These are phyloP conservation scores for Oncorhynchus mykiss DNA, from an alignment of 2,113 vertebrate genomes.

Conservation along the genomic window DNA sequence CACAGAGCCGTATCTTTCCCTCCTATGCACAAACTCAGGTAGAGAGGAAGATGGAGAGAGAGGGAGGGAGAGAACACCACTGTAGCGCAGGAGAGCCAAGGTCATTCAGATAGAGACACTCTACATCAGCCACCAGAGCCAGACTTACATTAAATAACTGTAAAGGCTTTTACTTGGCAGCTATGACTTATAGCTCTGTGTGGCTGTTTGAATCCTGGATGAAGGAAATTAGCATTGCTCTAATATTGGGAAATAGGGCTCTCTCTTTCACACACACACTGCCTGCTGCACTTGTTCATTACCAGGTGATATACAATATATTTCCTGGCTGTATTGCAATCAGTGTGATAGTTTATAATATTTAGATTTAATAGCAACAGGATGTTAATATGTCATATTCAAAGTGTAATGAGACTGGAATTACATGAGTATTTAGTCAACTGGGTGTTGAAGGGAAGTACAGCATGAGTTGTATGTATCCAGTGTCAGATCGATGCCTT, in stretches of 20 bases:
- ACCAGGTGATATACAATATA: too few relatives aligned
- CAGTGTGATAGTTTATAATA: background rate
- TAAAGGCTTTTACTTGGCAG: background rate
- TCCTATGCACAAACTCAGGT: conserved; percentile 5
- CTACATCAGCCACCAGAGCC: background rate
- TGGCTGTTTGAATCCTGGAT: background rate
- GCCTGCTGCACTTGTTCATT: too few relatives aligned
- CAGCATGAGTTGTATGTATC: background rate
- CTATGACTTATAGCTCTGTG: background rate
- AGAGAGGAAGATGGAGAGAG: background rate
- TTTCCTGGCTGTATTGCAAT: background rate
- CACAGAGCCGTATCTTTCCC: conserved; percentile 12
- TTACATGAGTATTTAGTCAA: background rate
- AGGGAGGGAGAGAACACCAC: background rate
- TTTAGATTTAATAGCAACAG: background rate
- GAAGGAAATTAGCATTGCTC: background rate
- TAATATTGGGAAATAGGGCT: background rate
- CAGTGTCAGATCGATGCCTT: background rate
- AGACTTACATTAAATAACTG: background rate
- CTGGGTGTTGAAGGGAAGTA: background rate
- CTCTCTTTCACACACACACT: too few relatives aligned
- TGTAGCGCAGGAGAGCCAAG: conserved; percentile 5
- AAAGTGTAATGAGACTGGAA: background rate
- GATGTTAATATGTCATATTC: background rate
- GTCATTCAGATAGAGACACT: conserved; percentile 8